Evolutionary conservation across 1,140 invertebrate species (phyloP).

Genomic region (Fopius arisanus): DNA sequence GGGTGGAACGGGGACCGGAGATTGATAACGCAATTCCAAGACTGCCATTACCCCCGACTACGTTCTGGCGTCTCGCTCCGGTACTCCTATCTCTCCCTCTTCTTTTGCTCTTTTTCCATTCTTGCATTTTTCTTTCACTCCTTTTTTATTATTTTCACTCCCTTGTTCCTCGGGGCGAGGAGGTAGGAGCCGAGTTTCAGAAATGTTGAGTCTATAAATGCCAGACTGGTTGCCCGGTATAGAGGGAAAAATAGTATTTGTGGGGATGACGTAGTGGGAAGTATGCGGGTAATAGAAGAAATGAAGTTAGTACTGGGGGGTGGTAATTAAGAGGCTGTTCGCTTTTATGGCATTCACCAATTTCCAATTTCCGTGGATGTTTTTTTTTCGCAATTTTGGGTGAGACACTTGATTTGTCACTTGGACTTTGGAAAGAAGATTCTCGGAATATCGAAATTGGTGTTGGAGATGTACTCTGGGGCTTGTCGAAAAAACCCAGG

Average conservation of each 20-base stretch:
- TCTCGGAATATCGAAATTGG: too few relatives aligned
- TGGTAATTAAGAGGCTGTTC: constrained; percentile 37
- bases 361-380: not conserved
- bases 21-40: constrained; percentile 68
- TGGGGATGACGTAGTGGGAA: constrained; percentile 20
- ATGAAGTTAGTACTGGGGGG: constrained; percentile 17
- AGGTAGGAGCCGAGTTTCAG: constrained; percentile 57
- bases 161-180: constrained; percentile 15
- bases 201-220: constrained; percentile 66
- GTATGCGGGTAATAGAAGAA: constrained; percentile 19
- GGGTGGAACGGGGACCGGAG: constrained; percentile 50
- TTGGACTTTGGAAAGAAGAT: too few relatives aligned
- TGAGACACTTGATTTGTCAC: too few relatives aligned
- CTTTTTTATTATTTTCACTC: constrained; percentile 22
- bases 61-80: constrained; percentile 46
- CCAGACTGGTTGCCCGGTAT: constrained; percentile 38
- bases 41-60: constrained; percentile 61
- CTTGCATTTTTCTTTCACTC: constrained; percentile 15
- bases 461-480: too few relatives aligned
- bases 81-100: constrained; percentile 60
- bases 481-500: constrained; percentile 21
- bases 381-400: too few relatives aligned
- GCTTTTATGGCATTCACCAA: constrained; percentile 19
- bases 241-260: constrained; percentile 22
- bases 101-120: constrained; percentile 44